phyloP scores from a whole-genome alignment of 2,113 vertebrate species.

The Phainopepla nitens region DNA sequence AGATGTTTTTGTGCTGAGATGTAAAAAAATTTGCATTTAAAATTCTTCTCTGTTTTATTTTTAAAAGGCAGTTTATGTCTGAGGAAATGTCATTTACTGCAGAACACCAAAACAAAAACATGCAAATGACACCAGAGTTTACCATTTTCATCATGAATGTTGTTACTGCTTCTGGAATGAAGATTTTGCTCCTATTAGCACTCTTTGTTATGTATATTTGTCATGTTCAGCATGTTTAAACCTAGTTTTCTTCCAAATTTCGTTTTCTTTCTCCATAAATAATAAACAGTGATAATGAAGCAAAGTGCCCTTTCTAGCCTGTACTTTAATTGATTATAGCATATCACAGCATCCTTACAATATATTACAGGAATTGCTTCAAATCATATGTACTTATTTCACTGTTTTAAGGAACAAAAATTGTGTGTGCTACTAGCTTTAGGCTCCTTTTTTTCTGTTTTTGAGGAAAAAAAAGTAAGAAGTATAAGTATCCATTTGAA shows the following conservation, averaged over 20 bases:
- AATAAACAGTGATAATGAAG: background rate
- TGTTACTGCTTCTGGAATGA: background rate
- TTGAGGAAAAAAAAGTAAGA: accelerated
- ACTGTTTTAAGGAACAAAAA: background rate
- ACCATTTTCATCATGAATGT: conserved; percentile 19
- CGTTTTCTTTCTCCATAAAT: background rate
- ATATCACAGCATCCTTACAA: background rate
- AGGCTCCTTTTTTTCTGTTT: background rate
- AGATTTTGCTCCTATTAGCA: background rate
- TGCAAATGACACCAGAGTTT: background rate
- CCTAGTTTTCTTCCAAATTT: conserved; percentile 4
- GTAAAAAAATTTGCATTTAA: background rate
- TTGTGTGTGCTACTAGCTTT: background rate
- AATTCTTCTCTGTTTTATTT: background rate
- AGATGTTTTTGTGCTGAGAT: background rate
- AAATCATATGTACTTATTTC: background rate
- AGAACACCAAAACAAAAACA: background rate
- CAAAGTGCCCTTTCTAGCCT: background rate
- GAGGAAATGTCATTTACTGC: background rate
- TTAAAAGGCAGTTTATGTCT: background rate
- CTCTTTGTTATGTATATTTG: background rate
- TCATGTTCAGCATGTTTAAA: background rate
- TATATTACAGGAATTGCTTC: background rate
- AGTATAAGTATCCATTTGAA: background rate
- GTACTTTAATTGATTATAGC: background rate